phyloP scores from a whole-genome alignment of 2,113 vertebrate species.

The Pluvianellus socialis region DNA sequence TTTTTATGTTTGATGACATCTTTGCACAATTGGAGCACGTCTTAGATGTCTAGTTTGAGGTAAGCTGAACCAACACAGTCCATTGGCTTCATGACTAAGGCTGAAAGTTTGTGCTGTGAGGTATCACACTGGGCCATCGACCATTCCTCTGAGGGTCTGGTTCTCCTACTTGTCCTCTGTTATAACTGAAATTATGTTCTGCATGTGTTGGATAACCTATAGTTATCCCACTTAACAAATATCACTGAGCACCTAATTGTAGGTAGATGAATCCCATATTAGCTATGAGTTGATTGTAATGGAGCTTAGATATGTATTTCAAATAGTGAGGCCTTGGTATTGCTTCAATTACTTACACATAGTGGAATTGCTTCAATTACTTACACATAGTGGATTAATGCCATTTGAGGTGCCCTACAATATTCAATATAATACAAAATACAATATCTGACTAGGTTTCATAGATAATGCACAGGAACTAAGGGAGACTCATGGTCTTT shows the following conservation, averaged over 20 bases:
- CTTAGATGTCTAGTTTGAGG: background rate
- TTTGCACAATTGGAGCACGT: background rate
- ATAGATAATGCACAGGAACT: background rate
- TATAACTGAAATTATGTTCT: background rate
- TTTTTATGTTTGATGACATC: background rate
- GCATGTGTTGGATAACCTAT: background rate
- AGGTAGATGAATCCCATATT: background rate
- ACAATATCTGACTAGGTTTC: background rate
- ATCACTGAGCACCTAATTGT: background rate
- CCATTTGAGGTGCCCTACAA: background rate
- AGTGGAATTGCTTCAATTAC: background rate
- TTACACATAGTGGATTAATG: background rate
- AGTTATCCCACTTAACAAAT: background rate
- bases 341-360: background rate
- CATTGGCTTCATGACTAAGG: background rate
- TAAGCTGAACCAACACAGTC: background rate
- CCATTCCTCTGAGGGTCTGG: background rate
- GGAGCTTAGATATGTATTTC: background rate
- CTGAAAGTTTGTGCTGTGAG: background rate
- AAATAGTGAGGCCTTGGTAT: background rate
- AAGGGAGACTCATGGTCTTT: background rate
- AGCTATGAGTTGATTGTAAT: background rate
- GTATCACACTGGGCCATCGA: rapidly evolving
- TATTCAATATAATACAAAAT: background rate
- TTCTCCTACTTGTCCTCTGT: background rate